These are phyloP conservation scores for Pterocles burchelli DNA, from an alignment of 2,113 vertebrate genomes.

Conservation along the genomic window DNA sequence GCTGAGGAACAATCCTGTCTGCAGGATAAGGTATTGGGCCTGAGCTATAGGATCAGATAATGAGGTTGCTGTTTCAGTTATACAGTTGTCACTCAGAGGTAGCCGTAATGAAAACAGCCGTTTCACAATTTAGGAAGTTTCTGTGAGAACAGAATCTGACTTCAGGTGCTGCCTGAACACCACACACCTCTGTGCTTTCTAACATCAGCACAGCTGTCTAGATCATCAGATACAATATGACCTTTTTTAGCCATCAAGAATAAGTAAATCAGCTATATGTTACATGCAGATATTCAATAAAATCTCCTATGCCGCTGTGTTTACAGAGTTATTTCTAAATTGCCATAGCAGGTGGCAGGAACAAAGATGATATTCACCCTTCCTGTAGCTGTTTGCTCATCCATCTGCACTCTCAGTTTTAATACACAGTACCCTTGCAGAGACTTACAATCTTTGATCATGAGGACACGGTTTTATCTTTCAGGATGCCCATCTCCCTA, in stretches of 20 bases:
- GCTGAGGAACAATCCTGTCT: neutral
- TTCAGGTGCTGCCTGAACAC: neutral
- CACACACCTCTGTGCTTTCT: neutral
- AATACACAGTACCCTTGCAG: neutral
- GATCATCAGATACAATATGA: neutral
- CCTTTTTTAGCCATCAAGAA: neutral
- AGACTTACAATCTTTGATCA: neutral
- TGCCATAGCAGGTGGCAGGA: neutral
- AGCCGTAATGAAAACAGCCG: neutral
- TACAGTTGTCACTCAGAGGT: neutral
- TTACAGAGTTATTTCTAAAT: neutral
- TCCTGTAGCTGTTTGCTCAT: neutral
- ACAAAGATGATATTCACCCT: neutral
- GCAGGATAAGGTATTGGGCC: neutral
- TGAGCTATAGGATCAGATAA: neutral
- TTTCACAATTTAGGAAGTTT: neutral
- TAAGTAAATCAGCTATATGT: neutral
- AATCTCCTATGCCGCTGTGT: neutral
- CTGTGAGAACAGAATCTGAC: neutral
- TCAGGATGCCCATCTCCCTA: neutral
- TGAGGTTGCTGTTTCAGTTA: neutral
- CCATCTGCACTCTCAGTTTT: neutral
- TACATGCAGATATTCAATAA: neutral
- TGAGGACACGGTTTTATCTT: neutral
- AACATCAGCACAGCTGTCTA: neutral